Evolutionary conservation across 2,888 invertebrate species (phyloP).

Genomic region (Nesidiocoris tenuis): DNA sequence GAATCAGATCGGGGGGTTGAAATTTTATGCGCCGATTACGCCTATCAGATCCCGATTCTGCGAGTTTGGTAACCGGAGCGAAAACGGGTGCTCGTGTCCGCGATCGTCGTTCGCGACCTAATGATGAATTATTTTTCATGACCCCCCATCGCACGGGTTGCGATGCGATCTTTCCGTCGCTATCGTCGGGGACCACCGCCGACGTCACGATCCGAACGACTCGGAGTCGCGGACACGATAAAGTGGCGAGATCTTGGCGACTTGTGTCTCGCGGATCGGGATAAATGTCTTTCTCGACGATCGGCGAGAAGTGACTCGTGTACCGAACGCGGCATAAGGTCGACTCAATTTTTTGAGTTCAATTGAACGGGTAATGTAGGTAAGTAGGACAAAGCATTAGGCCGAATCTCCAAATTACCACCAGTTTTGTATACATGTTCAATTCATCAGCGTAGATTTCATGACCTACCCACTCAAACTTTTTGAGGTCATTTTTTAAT

Average conservation of each 20-base stretch:
- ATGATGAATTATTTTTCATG: constrained; percentile 33
- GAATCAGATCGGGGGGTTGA: background rate
- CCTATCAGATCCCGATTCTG: background rate
- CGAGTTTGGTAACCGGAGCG: background rate
- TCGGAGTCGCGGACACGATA: background rate
- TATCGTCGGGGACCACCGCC: background rate
- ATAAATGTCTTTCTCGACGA: no score
- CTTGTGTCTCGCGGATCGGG: no score
- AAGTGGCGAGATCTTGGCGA: background rate
- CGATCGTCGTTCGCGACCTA: constrained; percentile 4
- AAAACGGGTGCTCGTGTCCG: background rate
- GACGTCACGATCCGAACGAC: background rate
- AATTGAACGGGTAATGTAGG: no score
- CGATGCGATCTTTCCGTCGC: background rate
- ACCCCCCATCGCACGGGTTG: background rate
- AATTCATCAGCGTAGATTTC: no score
- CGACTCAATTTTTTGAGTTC: no score
- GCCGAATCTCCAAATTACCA: no score
- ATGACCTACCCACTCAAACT: no score
- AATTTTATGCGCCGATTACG: background rate
- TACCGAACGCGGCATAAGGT: no score
- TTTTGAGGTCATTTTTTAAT: no score
- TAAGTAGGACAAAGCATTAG: no score
- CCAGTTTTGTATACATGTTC: no score
- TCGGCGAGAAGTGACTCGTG: no score